Conservation (phyloP, 2,888 invertebrate genomes). For the Microplitis manilae region DNA sequence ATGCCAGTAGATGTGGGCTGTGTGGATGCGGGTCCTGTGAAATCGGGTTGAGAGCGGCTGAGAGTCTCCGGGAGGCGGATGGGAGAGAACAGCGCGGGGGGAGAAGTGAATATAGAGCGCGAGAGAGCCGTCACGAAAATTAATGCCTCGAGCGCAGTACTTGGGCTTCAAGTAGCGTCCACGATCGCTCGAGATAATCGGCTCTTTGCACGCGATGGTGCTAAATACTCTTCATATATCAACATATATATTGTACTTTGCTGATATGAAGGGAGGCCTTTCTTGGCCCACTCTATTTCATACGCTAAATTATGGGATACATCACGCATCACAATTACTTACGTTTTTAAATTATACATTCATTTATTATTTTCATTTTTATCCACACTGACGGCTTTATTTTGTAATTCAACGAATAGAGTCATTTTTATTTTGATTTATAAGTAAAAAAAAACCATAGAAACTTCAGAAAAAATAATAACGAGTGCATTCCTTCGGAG, state of each 20-base stretch:
- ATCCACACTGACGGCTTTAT: not conserved
- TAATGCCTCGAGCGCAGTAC: constrained; percentile 35
- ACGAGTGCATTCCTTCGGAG: too few species aligned
- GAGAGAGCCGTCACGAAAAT: constrained; percentile 38
- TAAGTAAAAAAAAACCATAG: too few species aligned
- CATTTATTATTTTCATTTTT: not conserved
- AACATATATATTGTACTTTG: not conserved
- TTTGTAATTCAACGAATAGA: not conserved
- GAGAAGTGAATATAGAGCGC: constrained; percentile 13
- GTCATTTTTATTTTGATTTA: too few species aligned
- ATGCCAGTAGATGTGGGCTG: not conserved
- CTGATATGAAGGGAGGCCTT: not conserved
- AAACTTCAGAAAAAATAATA: too few species aligned
- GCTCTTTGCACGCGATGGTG: constrained; percentile 38
- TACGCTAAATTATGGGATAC: constrained; percentile 13
- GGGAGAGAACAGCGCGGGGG: constrained; percentile 8
- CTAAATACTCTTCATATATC: constrained; percentile 24
- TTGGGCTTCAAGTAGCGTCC: constrained; percentile 40
- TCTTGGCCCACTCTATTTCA: constrained; percentile 29
- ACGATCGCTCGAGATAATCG: constrained; percentile 46
- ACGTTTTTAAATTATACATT: not conserved
- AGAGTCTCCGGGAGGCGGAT: not conserved
- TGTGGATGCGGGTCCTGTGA: not conserved
- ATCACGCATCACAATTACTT: not conserved
- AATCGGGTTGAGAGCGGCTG: not conserved